Conservation (phyloP, 2,113 vertebrate genomes). For the Tychaedon coryphoeus region DNA sequence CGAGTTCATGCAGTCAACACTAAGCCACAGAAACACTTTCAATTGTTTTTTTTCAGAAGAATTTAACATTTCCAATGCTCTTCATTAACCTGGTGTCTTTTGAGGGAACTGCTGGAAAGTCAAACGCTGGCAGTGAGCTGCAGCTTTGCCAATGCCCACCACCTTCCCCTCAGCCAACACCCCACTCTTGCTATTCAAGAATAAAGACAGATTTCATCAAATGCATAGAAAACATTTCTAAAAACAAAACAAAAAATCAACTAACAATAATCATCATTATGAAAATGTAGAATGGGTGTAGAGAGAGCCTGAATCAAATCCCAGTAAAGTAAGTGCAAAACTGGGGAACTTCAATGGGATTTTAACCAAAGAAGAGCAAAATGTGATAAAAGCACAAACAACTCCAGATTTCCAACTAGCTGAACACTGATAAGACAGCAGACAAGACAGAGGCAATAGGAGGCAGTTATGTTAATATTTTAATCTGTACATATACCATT, state of each 20-base stretch:
- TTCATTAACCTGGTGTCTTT: background rate
- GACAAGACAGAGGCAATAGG: background rate
- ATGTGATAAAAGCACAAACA: background rate
- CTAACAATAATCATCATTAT: background rate
- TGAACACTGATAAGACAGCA: background rate
- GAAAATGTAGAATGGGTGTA: background rate
- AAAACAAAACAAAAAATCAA: background rate
- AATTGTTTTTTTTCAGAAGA: background rate
- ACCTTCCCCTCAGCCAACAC: background rate
- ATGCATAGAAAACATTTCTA: background rate
- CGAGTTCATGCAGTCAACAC: fast-evolving
- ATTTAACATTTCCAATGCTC: background rate
- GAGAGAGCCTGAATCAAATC: background rate
- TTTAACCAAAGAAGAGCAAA: background rate
- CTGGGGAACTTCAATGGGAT: background rate
- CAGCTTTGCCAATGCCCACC: background rate
- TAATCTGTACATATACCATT: conserved; percentile 84
- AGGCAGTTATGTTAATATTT: conserved; percentile 80
- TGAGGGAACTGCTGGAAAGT: background rate
- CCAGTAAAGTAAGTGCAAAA: background rate
- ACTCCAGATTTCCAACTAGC: background rate
- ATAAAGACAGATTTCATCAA: background rate
- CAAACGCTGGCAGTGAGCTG: fast-evolving
- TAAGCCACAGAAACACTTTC: background rate
- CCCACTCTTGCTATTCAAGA: background rate